Conservation (phyloP, 53 echinoderm and acorn worm genomes). For the Arbacia lixula region DNA sequence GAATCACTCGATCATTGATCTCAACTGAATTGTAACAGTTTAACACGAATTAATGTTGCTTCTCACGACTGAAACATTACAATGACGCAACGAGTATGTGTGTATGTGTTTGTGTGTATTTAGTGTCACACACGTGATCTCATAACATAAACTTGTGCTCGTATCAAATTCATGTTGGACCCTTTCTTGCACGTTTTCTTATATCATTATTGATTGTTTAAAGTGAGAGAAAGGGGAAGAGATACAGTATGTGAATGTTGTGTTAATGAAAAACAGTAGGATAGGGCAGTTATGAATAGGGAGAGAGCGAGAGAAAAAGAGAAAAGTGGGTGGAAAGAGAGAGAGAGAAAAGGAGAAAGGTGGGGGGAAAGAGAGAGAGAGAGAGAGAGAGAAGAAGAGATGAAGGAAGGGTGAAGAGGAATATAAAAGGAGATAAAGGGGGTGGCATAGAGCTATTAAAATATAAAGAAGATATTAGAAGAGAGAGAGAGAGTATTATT, state of each 20-base stretch:
- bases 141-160: background rate
- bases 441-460: background rate
- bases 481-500: background rate
- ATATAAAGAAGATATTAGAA: background rate
- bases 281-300: background rate
- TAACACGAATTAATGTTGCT: background rate
- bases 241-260: too few species aligned
- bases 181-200: background rate
- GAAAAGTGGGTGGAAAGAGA: background rate
- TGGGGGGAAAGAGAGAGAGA: background rate
- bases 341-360: background rate
- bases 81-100: too few species aligned
- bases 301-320: background rate
- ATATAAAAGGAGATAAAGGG: background rate
- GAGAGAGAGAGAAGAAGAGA: background rate
- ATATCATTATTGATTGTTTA: background rate
- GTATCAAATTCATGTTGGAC: background rate
- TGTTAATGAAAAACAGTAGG: background rate
- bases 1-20: too few species aligned
- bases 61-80: too few species aligned
- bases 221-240: background rate
- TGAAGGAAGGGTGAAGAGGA: background rate
- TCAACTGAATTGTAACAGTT: too few species aligned
- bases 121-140: background rate
- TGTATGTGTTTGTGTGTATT: background rate